Evolutionary conservation across 1,140 invertebrate species (phyloP).

Genomic region (Cotesia glomerata): DNA sequence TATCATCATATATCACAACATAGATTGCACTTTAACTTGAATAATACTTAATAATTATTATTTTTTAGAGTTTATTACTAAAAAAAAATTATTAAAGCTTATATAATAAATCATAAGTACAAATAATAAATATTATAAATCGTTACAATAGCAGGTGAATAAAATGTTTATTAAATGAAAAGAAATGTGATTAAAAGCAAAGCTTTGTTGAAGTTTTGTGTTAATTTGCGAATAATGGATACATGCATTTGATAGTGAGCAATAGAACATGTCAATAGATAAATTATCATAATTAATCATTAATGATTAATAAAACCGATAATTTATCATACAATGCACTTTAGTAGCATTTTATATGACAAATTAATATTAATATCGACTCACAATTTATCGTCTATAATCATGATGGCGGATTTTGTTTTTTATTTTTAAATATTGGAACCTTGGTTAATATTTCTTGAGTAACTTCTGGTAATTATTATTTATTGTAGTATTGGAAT

Average conservation of each 20-base stretch:
- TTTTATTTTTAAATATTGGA: neutral
- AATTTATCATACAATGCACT: slow-evolving; percentile 1
- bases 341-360: neutral
- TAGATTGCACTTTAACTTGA: no score
- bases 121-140: no score
- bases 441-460: neutral
- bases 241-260: neutral
- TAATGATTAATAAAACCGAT: neutral
- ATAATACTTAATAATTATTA: no score
- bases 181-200: no score
- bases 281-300: neutral
- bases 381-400: slow-evolving; percentile 63
- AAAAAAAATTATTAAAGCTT: no score
- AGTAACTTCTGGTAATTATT: neutral
- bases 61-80: no score
- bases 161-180: no score
- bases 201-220: no score
- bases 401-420: slow-evolving; percentile 55
- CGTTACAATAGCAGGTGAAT: no score
- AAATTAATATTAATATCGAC: slow-evolving; percentile 46
- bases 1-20: no score
- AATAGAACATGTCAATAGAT: neutral
- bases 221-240: neutral
- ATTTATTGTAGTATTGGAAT: neutral
- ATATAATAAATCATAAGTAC: no score